Evolutionary conservation across 2,113 vertebrate species (phyloP).

Genomic region (Meleagris gallopavo): DNA sequence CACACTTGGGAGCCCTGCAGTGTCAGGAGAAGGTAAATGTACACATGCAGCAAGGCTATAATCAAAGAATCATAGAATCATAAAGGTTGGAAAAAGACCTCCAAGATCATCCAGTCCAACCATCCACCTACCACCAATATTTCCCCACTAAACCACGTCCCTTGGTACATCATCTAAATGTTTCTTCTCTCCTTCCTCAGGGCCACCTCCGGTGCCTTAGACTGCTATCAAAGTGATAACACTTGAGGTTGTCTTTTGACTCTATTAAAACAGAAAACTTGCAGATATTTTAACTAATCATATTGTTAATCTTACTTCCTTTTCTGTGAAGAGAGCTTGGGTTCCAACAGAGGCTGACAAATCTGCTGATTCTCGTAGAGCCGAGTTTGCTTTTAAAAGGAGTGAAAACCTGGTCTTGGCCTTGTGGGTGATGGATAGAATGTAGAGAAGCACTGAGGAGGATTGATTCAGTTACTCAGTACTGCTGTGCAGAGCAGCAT

Average conservation of each 20-base stretch:
- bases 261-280: too few relatives aligned
- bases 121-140: too few relatives aligned
- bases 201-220: not conserved
- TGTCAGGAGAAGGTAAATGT: rapidly evolving
- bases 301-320: too few relatives aligned
- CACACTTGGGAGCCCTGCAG: not conserved
- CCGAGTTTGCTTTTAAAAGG: not conserved
- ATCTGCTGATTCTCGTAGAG: too few relatives aligned
- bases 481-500: not conserved
- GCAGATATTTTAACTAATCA: too few relatives aligned
- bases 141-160: too few relatives aligned
- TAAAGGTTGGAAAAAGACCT: too few relatives aligned
- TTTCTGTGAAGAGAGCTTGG: too few relatives aligned
- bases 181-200: not conserved
- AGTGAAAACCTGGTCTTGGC: not conserved
- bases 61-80: too few relatives aligned
- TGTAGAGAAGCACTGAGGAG: not conserved
- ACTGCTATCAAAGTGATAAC: not conserved
- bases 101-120: too few relatives aligned
- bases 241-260: not conserved
- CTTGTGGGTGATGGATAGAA: not conserved
- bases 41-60: rapidly evolving
- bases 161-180: too few relatives aligned
- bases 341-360: too few relatives aligned
- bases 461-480: not conserved